These are phyloP conservation scores for Gymnocypris eckloni DNA, from an alignment of 2,797 vertebrate species.

Conservation along the genomic window DNA sequence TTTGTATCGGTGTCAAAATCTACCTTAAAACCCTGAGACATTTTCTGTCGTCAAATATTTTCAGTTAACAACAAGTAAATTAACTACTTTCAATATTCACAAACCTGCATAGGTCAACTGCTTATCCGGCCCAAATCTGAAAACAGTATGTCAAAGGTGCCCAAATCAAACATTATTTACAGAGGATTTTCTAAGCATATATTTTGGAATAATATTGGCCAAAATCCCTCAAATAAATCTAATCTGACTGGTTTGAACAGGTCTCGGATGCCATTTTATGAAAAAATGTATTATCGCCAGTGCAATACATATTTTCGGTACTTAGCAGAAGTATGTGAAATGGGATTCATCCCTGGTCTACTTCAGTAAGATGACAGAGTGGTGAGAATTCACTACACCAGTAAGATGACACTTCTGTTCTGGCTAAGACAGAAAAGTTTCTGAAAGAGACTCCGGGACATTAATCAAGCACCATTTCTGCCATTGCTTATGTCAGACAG, in stretches of 20 bases:
- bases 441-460: not conserved
- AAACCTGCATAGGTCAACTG: not conserved
- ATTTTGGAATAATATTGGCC: not conserved
- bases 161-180: not conserved
- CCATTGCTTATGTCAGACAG: conserved; percentile 3
- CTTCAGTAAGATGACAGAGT: not conserved
- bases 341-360: not conserved
- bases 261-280: not conserved
- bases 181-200: not conserved
- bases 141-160: not conserved
- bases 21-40: not conserved
- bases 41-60: not conserved
- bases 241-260: not conserved
- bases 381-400: not conserved
- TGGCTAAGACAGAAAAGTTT: not conserved
- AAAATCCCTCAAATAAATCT: not conserved
- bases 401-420: not conserved
- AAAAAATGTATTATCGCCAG: not conserved
- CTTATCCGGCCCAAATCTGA: not conserved
- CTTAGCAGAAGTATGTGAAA: conserved; percentile 1
- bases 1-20: not conserved
- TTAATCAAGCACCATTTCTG: not conserved
- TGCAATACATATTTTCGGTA: conserved; percentile 3
- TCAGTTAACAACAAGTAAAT: not conserved
- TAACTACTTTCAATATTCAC: not conserved